A percentile compares a stretch with the other conserved stretches of the same genome.
phyloP scores from a whole-genome alignment of 1,140 invertebrate species.

The Galleria mellonella region DNA sequence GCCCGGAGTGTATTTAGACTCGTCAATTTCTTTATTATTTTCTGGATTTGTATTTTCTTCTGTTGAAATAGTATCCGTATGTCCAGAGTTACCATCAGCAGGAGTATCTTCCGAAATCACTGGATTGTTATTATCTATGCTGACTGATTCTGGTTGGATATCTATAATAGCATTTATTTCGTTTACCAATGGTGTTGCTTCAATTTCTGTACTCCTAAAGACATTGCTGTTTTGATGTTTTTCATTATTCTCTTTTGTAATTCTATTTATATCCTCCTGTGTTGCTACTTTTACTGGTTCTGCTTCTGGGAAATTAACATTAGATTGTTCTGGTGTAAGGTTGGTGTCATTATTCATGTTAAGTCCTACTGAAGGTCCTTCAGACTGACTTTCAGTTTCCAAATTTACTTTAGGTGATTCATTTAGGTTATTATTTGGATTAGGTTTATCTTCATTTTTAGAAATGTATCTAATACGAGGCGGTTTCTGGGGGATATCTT shows the following conservation, averaged over 20 bases:
- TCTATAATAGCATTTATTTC: slow-evolving; percentile 32
- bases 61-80: background rate
- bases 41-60: background rate
- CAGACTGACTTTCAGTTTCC: too few species aligned
- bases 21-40: background rate
- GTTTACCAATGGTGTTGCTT: slow-evolving; percentile 7
- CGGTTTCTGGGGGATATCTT: slow-evolving; percentile 13
- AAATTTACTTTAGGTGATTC: too few species aligned
- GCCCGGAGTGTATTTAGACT: slow-evolving; percentile 14
- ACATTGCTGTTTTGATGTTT: too few species aligned
- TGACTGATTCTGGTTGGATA: too few species aligned
- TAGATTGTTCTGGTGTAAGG: too few species aligned
- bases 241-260: too few species aligned
- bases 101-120: background rate
- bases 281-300: background rate
- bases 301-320: background rate
- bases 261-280: background rate
- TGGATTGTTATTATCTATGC: too few species aligned
- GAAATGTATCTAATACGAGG: background rate
- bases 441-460: background rate
- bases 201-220: background rate
- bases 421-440: background rate
- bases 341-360: too few species aligned
- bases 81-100: background rate
- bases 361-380: too few species aligned